Evolutionary conservation across 1,140 invertebrate genomes (phyloP), one percentile per base, ranked within the genome.

Genomic region (Calephelis virginiensis): DNA sequence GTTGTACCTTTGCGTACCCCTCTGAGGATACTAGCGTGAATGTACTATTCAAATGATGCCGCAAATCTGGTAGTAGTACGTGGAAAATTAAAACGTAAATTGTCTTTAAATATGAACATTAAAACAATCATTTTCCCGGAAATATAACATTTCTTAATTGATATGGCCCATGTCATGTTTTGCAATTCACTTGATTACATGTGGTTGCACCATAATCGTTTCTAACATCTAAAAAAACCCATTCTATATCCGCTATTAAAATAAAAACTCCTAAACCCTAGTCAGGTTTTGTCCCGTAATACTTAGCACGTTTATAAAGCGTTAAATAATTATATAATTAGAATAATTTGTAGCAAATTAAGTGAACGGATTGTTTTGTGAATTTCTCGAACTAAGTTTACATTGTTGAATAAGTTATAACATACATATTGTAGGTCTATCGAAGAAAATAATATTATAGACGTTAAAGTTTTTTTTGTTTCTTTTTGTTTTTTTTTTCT

Each of bases 201-300:
- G 68, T 61, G 60, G 60, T 66, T 53, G 64, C 56, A 67, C 63
- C 62, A 56, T 61, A 68, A 66, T 56, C 46, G 62, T 70, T 63
- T 62, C 14, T 67, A 17, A 45, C 49, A 53, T 59, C 67, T 70
- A 73, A 74, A 59, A 77, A 78, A 76, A 74, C 72, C 72, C 76
- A 76, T 73, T 74, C 68, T 14, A 60, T 56, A 71, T 76, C 76
- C 76, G 69, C 67, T 63, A 74, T 73, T 73, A 67, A 50, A 71
- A 68, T 72, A 70, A 73, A 71, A 72, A 70, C 67, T 43, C 40
- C 61, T 59, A 63, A 70, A 74, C 67, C 63, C 40, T 64, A 75
- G 50, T 67, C 67, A 75, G 68, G 68, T 74, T 70, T 65, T 70
- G 67, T 71, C 64, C 67, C 70, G 61, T 28, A 46, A 60, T 56